Evolutionary conservation across 2,797 vertebrate genomes (phyloP).

Genomic region (Urosaurus nigricauda): DNA sequence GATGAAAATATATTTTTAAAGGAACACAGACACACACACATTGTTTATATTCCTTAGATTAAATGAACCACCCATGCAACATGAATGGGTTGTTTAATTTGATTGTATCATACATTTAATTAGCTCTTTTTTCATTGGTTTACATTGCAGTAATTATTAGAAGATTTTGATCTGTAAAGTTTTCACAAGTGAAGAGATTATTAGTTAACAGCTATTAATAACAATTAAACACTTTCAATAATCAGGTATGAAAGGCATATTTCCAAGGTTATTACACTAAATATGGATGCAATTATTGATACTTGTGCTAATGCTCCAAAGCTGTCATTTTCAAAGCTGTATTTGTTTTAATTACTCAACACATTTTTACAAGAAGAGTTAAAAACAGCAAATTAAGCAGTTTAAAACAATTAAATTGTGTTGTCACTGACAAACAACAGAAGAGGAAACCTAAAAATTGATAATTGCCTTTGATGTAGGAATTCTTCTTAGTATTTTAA

Average conservation of each 20-base stretch:
- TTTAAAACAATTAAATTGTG: constrained; percentile 50
- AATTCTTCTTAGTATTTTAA: constrained; percentile 29
- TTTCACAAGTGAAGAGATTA: constrained; percentile 37
- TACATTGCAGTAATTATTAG: constrained; percentile 11
- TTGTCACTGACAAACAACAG: constrained; percentile 40
- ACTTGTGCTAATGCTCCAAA: background rate
- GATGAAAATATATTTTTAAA: constrained; percentile 60
- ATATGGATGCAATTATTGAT: constrained; percentile 41
- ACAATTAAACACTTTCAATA: constrained; percentile 26
- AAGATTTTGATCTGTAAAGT: constrained; percentile 23
- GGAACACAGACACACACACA: background rate
- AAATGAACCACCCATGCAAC: constrained; percentile 65
- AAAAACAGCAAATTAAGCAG: constrained; percentile 46
- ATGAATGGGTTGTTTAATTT: constrained; percentile 63
- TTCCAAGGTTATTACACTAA: constrained; percentile 45
- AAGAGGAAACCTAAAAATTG: constrained; percentile 49
- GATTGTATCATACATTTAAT: constrained; percentile 55
- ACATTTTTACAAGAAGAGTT: constrained; percentile 35
- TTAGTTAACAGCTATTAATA: constrained; percentile 22
- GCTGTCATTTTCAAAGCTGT: constrained; percentile 12
- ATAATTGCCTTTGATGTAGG: constrained; percentile 49
- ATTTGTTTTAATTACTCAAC: constrained; percentile 49
- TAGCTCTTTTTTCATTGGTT: constrained; percentile 6
- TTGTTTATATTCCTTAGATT: constrained; percentile 65
- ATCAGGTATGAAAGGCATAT: constrained; percentile 14